Evolutionary conservation across 2,797 vertebrate species (phyloP).

Genomic region (Acipenser ruthenus): DNA sequence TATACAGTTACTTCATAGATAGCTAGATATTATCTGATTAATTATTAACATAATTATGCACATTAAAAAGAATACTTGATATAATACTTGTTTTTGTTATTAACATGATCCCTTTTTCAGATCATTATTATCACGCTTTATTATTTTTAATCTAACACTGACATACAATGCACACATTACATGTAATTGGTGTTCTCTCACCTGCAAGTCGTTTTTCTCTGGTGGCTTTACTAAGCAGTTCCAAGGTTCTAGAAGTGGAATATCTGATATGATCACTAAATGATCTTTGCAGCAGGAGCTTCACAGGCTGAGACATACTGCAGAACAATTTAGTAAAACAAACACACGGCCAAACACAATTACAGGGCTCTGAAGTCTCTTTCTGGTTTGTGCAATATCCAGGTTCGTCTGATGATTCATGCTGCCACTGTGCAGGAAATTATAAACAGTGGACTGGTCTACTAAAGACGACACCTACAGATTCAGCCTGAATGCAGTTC

Average conservation of each 20-base stretch:
- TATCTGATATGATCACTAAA: slow-evolving; percentile 83
- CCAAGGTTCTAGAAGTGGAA: slow-evolving; percentile 76
- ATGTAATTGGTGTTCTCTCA: slow-evolving; percentile 50
- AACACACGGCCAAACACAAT: no score
- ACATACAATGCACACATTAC: no score
- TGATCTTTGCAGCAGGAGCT: slow-evolving; percentile 80
- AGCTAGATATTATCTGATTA: no score
- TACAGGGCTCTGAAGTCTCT: slow-evolving; percentile 12
- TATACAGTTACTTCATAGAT: no score
- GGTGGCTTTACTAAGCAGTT: slow-evolving; percentile 75
- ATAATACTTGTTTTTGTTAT: no score
- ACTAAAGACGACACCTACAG: neutral
- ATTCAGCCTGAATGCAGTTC: slow-evolving; percentile 43
- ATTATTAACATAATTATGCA: no score
- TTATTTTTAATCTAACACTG: no score
- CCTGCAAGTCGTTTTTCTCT: slow-evolving; percentile 73
- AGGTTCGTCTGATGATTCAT: no score
- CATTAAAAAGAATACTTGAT: no score
- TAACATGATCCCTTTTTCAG: no score
- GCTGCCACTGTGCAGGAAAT: neutral
- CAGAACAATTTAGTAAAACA: slow-evolving; percentile 29
- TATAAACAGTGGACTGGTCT: neutral
- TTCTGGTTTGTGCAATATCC: neutral
- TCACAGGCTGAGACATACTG: slow-evolving; percentile 71
- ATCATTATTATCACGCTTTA: no score